Base-by-base conservation (phyloP, 2,113 vertebrate genomes). In the Corythaeola cristata region DNA sequence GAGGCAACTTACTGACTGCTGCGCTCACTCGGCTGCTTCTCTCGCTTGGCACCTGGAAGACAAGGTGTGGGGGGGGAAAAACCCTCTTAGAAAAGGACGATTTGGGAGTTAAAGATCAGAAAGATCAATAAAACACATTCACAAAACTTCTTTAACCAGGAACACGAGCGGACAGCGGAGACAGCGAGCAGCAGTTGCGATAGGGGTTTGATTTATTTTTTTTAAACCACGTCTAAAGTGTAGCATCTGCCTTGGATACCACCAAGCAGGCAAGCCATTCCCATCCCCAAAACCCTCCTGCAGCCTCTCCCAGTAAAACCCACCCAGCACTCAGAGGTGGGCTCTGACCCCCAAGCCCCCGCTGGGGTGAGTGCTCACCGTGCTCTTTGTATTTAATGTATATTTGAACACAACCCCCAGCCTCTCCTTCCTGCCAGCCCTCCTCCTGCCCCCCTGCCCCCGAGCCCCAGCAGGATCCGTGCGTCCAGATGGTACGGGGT, bases 1-100 rank as follows among this genome's bases (percentile, higher is more conserved):
- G 68, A 41, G 23, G 67, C 10, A 45, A 98, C 98, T 98, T 95
- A 98, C 98, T 26, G 91, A 15, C 30, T 97, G 30, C 93, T 96
- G 63, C 11, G 85, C 30, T 96, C 56, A 0, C 68, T 90, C 52
- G 15, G 59, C 45, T 87, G 95, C 52, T 95, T 85, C 1, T 88
- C 30, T 71, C 14, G 64, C 85, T 96, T 97, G 9, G 37, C 16
- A 52, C 77, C 98, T 98, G 90, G 30, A 95, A 92, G 62, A 77
- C n/a, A 73, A 89, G 32, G n/a, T n/a, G n/a, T n/a, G n/a, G n/a
- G 13, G 41, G 41, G 41, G 26, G 4, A 6, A 17, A 35, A 12
- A 35, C 26, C 6, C 33, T 63, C 44, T 76, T 44, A 91, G 49
- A 39, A 69, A 63, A 56, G 44, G 47, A 6, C 33, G 27, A 49